These are phyloP conservation scores for Stigmatopora argus DNA, from an alignment of 2,113 vertebrate genomes.

Conservation along the genomic window DNA sequence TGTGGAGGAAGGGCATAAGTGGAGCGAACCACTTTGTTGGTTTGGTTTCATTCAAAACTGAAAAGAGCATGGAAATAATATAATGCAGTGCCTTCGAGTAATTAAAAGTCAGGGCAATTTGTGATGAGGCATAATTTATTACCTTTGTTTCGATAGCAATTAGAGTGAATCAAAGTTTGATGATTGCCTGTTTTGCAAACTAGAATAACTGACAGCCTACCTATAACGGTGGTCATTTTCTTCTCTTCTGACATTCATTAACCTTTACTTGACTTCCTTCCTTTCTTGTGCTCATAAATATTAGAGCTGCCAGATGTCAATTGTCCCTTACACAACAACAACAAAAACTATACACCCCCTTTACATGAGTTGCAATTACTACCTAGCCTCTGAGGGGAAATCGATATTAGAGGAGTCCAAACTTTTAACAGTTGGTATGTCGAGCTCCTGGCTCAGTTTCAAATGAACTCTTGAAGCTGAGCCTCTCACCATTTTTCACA, in stretches of 20 bases:
- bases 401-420: conserved; percentile 3
- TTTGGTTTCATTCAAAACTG: not conserved
- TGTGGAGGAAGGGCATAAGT: conserved; percentile 23
- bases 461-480: conserved; percentile 3
- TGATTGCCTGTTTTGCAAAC: not conserved
- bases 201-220: not conserved
- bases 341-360: not conserved
- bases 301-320: conserved; percentile 8
- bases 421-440: not conserved
- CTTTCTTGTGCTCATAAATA: conserved; percentile 5
- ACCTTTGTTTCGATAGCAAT: not conserved
- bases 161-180: conserved; percentile 1
- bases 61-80: not conserved
- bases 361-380: not conserved
- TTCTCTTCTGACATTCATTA: conserved; percentile 1
- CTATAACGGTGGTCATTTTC: not conserved
- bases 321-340: conserved; percentile 1
- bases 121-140: not conserved
- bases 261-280: conserved; percentile 6
- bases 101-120: not conserved
- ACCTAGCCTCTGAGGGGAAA: conserved; percentile 4
- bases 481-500: conserved; percentile 1
- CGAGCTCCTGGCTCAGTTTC: not conserved
- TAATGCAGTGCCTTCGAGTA: not conserved
- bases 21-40: not conserved